Evolutionary conservation across 2,888 invertebrate species (phyloP).

Genomic region (Apotomis capreana): DNA sequence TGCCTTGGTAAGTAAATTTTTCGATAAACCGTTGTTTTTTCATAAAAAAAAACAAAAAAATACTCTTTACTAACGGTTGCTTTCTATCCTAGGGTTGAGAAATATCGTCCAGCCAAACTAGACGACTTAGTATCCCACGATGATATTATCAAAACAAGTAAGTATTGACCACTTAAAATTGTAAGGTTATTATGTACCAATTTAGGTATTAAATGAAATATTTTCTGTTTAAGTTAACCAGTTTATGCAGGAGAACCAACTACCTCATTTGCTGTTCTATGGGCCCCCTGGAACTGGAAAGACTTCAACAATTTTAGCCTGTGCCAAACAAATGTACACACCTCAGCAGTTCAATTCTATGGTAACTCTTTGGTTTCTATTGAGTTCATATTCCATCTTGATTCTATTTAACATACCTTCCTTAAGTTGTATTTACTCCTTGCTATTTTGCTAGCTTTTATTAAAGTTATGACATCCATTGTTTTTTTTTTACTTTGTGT

Average conservation of each 20-base stretch:
- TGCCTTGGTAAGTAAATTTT: constrained; percentile 82
- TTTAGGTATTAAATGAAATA: background rate
- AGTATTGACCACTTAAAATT: constrained; percentile 58
- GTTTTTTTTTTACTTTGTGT: too few species aligned
- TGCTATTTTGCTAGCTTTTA: too few species aligned
- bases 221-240: constrained; percentile 86
- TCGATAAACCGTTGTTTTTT: constrained; percentile 29
- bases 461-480: too few species aligned
- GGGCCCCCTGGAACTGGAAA: constrained; percentile 99
- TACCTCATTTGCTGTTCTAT: constrained; percentile 98
- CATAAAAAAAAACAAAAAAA: background rate
- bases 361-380: constrained; percentile 79
- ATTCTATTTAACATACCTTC: background rate
- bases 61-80: constrained; percentile 12
- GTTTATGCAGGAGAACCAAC: constrained; percentile 94
- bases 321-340: constrained; percentile 95
- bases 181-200: background rate
- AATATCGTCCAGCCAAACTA: constrained; percentile 96
- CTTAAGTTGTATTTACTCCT: too few species aligned
- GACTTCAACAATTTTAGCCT: constrained; percentile 98
- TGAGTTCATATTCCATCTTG: background rate
- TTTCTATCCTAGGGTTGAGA: constrained; percentile 92
- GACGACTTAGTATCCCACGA: constrained; percentile 98
- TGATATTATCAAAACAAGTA: constrained; percentile 98
- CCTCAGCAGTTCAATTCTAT: constrained; percentile 96